A percentile compares a stretch with the other conserved stretches of the same genome.
Evolutionary conservation across 2,888 invertebrate species (phyloP).

Genomic region (Diplolepis rosae): DNA sequence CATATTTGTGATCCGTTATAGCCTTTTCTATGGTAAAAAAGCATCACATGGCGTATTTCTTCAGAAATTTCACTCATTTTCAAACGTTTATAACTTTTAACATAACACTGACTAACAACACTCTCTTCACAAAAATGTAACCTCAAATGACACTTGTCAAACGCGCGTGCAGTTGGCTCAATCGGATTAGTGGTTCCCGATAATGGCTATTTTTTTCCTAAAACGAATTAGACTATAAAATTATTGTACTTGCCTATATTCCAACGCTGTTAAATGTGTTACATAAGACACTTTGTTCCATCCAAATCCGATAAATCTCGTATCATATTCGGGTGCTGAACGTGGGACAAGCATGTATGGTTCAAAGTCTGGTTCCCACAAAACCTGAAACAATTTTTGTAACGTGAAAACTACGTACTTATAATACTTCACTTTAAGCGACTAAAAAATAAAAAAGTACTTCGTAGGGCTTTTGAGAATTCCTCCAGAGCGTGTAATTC

Average conservation of each 20-base stretch:
- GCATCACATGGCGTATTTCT: too few relatives aligned
- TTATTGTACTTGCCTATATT: conserved; percentile 77
- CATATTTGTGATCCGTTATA: too few relatives aligned
- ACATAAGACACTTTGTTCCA: conserved; percentile 97
- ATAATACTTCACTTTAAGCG: not conserved
- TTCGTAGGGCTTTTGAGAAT: conserved; percentile 84
- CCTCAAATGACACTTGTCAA: too few relatives aligned
- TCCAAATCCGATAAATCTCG: conserved; percentile 94
- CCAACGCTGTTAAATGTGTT: conserved; percentile 87
- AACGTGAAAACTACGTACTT: not conserved
- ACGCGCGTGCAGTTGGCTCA: too few relatives aligned
- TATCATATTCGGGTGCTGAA: conserved; percentile 86
- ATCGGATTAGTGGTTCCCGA: too few relatives aligned
- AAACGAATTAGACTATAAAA: too few relatives aligned
- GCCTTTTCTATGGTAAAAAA: too few relatives aligned
- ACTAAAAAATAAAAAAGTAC: conserved; percentile 68
- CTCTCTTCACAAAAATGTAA: too few relatives aligned
- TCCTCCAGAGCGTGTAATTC: conserved; percentile 87
- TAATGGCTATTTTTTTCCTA: too few relatives aligned
- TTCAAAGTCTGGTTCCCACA: conserved; percentile 93
- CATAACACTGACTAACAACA: too few relatives aligned
- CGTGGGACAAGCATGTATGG: conserved; percentile 89
- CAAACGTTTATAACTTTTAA: too few relatives aligned
- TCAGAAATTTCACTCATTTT: too few relatives aligned
- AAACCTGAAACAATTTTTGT: conserved; percentile 78